Evolutionary conservation across 2,888 invertebrate species (phyloP), one percentile per base, ranked within the genome.

Genomic region (Eurytoma adleriae): DNA sequence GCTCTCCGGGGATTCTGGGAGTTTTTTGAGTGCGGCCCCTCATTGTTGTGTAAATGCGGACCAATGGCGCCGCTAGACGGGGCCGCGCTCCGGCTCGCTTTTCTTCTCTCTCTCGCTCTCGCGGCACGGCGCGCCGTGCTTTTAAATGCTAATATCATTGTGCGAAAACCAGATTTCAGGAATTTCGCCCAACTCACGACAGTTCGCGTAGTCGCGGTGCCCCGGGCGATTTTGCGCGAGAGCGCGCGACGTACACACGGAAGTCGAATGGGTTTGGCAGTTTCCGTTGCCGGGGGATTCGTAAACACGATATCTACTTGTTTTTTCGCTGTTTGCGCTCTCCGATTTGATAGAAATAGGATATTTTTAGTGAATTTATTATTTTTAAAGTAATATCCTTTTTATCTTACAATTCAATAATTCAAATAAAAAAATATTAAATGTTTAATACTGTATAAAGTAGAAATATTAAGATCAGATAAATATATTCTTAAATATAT

Each of bases 11-110:
- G 87, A 89, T 89, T 89, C 88, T 87, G 86, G 86, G 86, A 89
- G 88, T 90, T 90, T 90, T 90, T 89, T 86, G 88, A 89, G 86
- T 85, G 86, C 87, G 83, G 81, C 80, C 86, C 84, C 87, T 90
- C 88, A 90, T 90, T 90, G 89, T 90, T 90, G 90, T 90, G 89
- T 89, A 90, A 90, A 90, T 90, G 87, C 86, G 84, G 86, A 86
- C 88, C 90, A 90, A 90, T 90, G 89, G 89, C 88, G 89, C 88
- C 88, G 88, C 87, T 88, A 88, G 86, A 86, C 85, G 83, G 87
- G 86, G 85, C 83, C 85, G 85, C 85, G 54, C 71, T 72, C 64
- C 40, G 10, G 40, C 40, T 40, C 40, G 40, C 40, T 10, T 40
- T 40, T 40, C 40, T 40, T 10, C 75, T 84, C 84, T 83, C 85